Conservation (phyloP, 2,113 vertebrate genomes). For the Macquaria australasica region DNA sequence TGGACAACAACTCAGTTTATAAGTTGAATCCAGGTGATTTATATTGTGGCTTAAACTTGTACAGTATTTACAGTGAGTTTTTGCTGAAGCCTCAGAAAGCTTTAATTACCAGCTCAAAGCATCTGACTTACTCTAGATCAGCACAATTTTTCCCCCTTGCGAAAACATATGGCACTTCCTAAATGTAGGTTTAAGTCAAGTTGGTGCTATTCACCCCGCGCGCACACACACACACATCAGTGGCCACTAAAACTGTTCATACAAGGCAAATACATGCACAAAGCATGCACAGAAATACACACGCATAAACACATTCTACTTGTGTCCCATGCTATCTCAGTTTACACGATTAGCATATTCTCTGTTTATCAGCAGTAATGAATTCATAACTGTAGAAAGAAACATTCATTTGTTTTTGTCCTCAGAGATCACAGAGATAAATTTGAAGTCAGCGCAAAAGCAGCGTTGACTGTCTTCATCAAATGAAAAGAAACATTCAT, state of each 20-base stretch:
- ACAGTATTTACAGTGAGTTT: constrained; percentile 52
- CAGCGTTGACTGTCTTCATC: constrained; percentile 29
- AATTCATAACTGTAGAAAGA: constrained; percentile 53
- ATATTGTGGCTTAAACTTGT: constrained; percentile 32
- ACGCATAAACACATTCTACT: not conserved
- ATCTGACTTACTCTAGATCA: constrained; percentile 64
- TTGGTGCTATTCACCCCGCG: not conserved
- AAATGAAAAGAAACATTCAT: constrained; percentile 24
- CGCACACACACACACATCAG: not conserved
- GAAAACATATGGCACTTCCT: constrained; percentile 62
- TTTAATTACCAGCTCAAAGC: constrained; percentile 66
- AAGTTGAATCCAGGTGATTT: constrained; percentile 31
- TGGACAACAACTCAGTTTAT: constrained; percentile 2
- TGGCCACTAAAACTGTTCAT: not conserved
- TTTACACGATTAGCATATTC: constrained; percentile 53
- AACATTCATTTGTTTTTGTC: constrained; percentile 47
- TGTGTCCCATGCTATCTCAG: constrained; percentile 23
- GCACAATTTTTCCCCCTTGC: constrained; percentile 51
- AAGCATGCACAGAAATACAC: not conserved
- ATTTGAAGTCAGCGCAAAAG: constrained; percentile 39
- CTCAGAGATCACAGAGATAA: constrained; percentile 43
- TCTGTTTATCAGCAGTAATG: constrained; percentile 49
- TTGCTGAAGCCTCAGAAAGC: constrained; percentile 65
- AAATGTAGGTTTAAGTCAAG: constrained; percentile 49
- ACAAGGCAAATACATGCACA: not conserved